Percentiles rank a stretch among this genome's conserved stretches.
These are phyloP conservation scores for Crocallis elinguaria DNA, from an alignment of 2,888 invertebrate species.

Conservation along the genomic window DNA sequence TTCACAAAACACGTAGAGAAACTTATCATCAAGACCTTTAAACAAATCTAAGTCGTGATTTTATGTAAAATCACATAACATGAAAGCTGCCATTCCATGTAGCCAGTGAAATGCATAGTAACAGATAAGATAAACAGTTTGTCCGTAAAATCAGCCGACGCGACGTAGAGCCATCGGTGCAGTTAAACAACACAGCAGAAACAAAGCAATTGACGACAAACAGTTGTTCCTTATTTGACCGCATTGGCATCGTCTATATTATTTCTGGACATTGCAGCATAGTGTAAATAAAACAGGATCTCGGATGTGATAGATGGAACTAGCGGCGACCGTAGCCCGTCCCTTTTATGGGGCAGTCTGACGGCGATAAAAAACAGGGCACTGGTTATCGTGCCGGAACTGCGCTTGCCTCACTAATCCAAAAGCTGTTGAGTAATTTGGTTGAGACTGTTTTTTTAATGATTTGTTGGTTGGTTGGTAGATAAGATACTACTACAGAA, in stretches of 20 bases:
- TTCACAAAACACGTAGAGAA: neutral
- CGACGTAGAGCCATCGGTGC: too few species aligned
- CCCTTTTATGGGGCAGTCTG: conserved; percentile 9
- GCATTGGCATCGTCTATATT: neutral
- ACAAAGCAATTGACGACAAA: neutral
- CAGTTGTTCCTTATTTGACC: neutral
- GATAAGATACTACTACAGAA: too few species aligned
- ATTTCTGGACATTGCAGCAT: neutral
- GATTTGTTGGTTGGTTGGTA: neutral
- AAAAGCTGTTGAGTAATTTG: neutral
- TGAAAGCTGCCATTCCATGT: neutral
- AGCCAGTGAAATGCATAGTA: conserved; percentile 21
- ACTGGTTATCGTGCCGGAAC: conserved; percentile 17
- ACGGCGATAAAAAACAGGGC: conserved; percentile 17
- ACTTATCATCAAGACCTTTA: neutral
- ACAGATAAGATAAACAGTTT: neutral
- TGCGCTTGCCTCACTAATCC: conserved; percentile 18
- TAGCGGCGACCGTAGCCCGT: neutral
- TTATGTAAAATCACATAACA: conserved; percentile 1
- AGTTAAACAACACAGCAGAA: neutral
- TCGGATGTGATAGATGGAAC: conserved; percentile 14
- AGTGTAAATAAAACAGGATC: too few species aligned
- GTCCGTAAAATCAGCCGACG: neutral
- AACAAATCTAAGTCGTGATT: neutral
- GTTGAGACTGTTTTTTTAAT: neutral